A percentile compares a stretch with the other conserved stretches of the same genome.
These are phyloP conservation scores for Homalodisca vitripennis DNA, from an alignment of 1,140 invertebrate species.

Conservation along the genomic window DNA sequence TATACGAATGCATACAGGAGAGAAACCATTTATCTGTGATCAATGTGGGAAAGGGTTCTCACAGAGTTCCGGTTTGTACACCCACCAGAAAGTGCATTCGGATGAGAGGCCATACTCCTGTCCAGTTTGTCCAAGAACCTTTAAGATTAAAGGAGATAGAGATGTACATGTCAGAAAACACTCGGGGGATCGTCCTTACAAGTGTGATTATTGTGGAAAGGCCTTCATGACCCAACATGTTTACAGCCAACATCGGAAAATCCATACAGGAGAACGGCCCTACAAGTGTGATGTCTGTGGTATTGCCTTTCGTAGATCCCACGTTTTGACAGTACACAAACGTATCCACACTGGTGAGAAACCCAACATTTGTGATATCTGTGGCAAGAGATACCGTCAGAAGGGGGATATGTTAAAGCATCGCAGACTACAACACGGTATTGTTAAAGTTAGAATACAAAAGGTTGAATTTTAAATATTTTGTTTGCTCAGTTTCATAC, in stretches of 20 bases:
- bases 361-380: conserved; percentile 65
- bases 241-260: conserved; percentile 42
- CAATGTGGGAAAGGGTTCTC: conserved; percentile 40
- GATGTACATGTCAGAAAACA: conserved; percentile 41
- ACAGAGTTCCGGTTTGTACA: conserved; percentile 39
- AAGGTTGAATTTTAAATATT: too few relatives aligned
- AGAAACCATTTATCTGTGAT: conserved; percentile 56
- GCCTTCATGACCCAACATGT: conserved; percentile 46
- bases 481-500: too few relatives aligned
- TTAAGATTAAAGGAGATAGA: conserved; percentile 40
- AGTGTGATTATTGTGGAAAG: conserved; percentile 40
- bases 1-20: conserved; percentile 63
- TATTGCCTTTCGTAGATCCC: conserved; percentile 41
- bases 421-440: conserved; percentile 25
- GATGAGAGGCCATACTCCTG: conserved; percentile 57
- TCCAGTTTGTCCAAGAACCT: conserved; percentile 37
- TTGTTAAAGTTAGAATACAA: conserved; percentile 29
- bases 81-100: conserved; percentile 48
- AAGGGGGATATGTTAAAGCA: conserved; percentile 38
- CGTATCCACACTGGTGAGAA: conserved; percentile 64
- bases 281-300: conserved; percentile 42
- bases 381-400: conserved; percentile 54
- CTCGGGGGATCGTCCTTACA: conserved; percentile 40
- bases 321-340: conserved; percentile 41
- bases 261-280: conserved; percentile 44